These are phyloP conservation scores for Xyrauchen texanus DNA, from an alignment of 2,113 vertebrate species.

Conservation along the genomic window DNA sequence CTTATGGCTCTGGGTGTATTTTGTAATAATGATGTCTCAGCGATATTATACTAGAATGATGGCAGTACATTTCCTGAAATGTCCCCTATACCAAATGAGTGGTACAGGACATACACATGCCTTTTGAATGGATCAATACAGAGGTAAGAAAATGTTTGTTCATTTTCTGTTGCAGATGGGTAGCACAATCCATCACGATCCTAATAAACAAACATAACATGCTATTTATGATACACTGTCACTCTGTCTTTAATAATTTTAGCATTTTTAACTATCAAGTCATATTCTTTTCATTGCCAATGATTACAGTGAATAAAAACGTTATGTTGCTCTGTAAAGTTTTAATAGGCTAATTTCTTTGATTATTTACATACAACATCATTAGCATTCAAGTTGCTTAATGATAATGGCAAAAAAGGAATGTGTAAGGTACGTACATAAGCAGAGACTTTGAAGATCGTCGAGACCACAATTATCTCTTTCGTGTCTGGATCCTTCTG, in stretches of 20 bases:
- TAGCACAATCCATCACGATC: slow-evolving; percentile 74
- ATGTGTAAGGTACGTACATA: slow-evolving; percentile 62
- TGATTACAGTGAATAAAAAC: background rate
- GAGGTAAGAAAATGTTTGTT: slow-evolving; percentile 82
- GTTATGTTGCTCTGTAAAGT: background rate
- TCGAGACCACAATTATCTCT: slow-evolving; percentile 70
- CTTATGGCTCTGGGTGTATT: too few species aligned
- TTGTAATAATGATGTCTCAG: too few species aligned
- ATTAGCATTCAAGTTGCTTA: too few species aligned
- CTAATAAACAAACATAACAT: slow-evolving; percentile 56
- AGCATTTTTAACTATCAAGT: background rate
- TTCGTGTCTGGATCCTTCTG: slow-evolving; percentile 70
- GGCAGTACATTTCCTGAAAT: slow-evolving; percentile 31
- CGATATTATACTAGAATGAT: background rate
- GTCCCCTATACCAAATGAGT: slow-evolving; percentile 72
- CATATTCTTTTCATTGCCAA: background rate
- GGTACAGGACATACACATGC: slow-evolving; percentile 77
- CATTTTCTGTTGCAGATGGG: slow-evolving; percentile 71
- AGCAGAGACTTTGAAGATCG: slow-evolving; percentile 70
- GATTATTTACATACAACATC: background rate
- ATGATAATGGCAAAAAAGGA: background rate
- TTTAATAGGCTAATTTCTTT: background rate
- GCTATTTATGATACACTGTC: background rate
- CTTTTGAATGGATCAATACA: slow-evolving; percentile 73
- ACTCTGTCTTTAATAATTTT: background rate